Conservation (phyloP, 2,888 invertebrate species). For the Strigamia crassipes region DNA sequence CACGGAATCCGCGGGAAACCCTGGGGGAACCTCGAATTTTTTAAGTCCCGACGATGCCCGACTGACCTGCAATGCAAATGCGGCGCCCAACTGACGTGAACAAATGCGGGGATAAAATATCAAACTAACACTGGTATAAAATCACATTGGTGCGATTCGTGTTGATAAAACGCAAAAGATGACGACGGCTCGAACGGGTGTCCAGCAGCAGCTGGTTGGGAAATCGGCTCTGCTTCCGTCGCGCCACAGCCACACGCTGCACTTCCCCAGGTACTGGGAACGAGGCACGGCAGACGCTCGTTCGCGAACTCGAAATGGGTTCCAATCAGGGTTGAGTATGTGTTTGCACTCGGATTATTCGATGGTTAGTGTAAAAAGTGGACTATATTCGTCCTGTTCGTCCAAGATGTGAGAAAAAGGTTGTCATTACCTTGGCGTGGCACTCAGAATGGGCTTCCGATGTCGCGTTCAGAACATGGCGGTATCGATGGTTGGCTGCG, state of each 20-base stretch:
- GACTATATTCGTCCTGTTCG: neutral
- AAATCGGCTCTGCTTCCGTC: slow-evolving; percentile 40
- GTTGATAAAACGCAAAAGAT: neutral
- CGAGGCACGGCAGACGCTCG: slow-evolving; percentile 31
- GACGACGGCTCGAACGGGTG: neutral
- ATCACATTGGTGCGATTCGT: neutral
- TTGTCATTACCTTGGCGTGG: slow-evolving; percentile 38
- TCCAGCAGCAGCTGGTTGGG: slow-evolving; percentile 36
- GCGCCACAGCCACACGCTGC: slow-evolving; percentile 38
- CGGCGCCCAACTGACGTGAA: neutral
- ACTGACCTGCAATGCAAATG: slow-evolving; percentile 35
- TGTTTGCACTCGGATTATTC: neutral
- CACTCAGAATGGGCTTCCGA: slow-evolving; percentile 41
- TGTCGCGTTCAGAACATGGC: slow-evolving; percentile 42
- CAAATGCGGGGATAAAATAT: neutral
- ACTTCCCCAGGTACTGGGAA: slow-evolving; percentile 28
- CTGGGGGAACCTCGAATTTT: slow-evolving; percentile 29
- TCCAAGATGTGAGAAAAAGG: slow-evolving; percentile 4
- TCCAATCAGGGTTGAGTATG: neutral
- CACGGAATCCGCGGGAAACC: slow-evolving; percentile 32
- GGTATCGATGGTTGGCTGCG: slow-evolving; percentile 40
- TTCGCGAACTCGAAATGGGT: neutral
- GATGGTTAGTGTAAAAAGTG: neutral
- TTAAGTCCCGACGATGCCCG: neutral
- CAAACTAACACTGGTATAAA: neutral